phyloP scores from a whole-genome alignment of 1,140 invertebrate species.

The Papilio polyxenes region DNA sequence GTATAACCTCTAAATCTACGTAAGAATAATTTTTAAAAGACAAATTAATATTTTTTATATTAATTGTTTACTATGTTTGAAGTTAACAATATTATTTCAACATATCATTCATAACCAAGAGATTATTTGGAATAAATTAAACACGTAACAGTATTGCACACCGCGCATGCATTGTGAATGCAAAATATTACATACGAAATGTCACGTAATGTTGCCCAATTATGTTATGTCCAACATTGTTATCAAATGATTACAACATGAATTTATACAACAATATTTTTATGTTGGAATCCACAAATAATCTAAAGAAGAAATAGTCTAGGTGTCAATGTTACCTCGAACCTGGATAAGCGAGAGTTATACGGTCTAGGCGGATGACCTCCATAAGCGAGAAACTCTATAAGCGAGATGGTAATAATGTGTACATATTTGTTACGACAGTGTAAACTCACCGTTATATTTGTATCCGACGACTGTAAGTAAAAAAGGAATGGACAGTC shows the following conservation, averaged over 20 bases:
- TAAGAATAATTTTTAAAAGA: no score
- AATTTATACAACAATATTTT: not conserved
- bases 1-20: no score
- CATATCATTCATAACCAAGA: not conserved
- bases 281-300: not conserved
- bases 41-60: no score
- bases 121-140: not conserved
- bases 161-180: not conserved
- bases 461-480: not conserved
- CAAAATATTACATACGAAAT: not conserved
- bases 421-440: not conserved
- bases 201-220: not conserved
- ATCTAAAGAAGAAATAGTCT: no score
- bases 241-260: not conserved
- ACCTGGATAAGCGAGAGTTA: no score
- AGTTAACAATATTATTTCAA: no score
- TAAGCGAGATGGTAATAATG: no score
- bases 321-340: no score
- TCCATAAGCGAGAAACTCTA: no score
- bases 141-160: not conserved
- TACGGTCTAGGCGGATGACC: no score
- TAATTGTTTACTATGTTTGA: no score
- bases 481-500: slow-evolving; percentile 14
- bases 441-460: no score
- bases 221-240: not conserved